A percentile compares a stretch with the other conserved stretches of the same genome.
phyloP scores from a whole-genome alignment of 2,888 invertebrate genomes.

The Ashinkailepas kermadecensis region DNA sequence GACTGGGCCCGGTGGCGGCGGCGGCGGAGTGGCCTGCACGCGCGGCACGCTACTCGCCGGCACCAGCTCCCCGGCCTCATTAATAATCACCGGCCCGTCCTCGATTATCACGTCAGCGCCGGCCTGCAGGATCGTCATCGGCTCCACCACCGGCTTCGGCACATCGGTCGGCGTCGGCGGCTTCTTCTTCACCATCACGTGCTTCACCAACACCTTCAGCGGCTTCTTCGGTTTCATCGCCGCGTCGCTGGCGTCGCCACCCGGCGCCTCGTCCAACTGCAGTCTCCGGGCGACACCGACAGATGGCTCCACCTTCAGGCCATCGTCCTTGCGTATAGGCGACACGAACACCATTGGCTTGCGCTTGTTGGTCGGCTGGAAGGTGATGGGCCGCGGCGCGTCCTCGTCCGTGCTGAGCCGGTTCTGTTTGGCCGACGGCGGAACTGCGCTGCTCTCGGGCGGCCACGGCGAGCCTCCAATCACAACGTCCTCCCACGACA shows the following conservation, averaged over 20 bases:
- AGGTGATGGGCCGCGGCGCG: not conserved
- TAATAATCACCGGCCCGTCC: not conserved
- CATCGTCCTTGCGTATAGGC: not conserved
- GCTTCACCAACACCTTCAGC: not conserved
- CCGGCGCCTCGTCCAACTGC: not conserved
- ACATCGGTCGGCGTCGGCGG: not conserved
- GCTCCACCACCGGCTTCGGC: not conserved
- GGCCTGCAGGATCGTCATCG: not conserved
- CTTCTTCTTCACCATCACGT: not conserved
- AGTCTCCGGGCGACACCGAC: not conserved
- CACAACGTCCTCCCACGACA: too few species aligned
- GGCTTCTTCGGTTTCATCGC: not conserved
- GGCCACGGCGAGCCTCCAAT: too few species aligned
- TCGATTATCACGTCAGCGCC: not conserved
- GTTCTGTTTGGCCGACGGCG: too few species aligned
- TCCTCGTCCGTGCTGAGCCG: not conserved
- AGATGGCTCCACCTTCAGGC: not conserved
- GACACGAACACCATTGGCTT: conserved; percentile 11
- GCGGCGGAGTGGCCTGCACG: too few species aligned
- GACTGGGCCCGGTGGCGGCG: too few species aligned
- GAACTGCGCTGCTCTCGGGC: too few species aligned
- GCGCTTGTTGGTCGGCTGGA: not conserved
- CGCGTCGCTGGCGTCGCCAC: not conserved
- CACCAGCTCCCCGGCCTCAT: conserved; percentile 5
- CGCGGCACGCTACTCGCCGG: not conserved